Conservation (phyloP, 2,888 invertebrate genomes). For the Endomychus coccineus region DNA sequence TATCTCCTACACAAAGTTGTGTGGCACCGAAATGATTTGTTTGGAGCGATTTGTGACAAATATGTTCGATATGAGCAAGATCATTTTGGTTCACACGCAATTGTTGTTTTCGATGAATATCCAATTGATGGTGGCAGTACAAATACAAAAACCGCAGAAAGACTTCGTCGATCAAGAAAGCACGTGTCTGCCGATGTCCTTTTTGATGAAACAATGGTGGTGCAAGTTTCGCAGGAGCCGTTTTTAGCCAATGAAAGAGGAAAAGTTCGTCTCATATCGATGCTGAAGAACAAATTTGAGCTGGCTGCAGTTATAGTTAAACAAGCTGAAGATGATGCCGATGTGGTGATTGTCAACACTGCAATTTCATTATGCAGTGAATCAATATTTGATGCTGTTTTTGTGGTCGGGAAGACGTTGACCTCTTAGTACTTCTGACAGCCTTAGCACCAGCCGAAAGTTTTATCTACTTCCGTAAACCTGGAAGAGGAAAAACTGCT, state of each 20-base stretch:
- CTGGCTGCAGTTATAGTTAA: no score
- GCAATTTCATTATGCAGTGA: no score
- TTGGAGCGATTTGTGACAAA: slow-evolving; percentile 19
- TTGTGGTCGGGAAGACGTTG: no score
- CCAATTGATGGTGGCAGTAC: slow-evolving; percentile 9
- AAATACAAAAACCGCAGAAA: slow-evolving; percentile 25
- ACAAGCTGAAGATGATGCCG: no score
- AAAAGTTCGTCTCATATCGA: slow-evolving; percentile 4
- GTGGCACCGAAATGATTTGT: slow-evolving; percentile 23
- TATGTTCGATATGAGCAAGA: slow-evolving; percentile 25
- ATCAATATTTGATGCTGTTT: no score
- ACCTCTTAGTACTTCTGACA: no score
- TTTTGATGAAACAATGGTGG: slow-evolving; percentile 16
- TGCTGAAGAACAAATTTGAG: no score
- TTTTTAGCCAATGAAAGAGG: background rate
- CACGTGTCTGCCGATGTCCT: slow-evolving; percentile 16
- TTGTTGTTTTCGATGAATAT: slow-evolving; percentile 27
- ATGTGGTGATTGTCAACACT: no score
- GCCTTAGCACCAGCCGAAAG: no score
- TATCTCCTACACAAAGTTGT: slow-evolving; percentile 29
- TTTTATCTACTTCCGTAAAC: no score
- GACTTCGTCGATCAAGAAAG: slow-evolving; percentile 19
- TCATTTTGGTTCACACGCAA: slow-evolving; percentile 19
- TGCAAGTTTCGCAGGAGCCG: slow-evolving; percentile 1
- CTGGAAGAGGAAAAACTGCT: no score